phyloP scores from a whole-genome alignment of 2,888 invertebrate species.

The Meliscaeva auricollis region DNA sequence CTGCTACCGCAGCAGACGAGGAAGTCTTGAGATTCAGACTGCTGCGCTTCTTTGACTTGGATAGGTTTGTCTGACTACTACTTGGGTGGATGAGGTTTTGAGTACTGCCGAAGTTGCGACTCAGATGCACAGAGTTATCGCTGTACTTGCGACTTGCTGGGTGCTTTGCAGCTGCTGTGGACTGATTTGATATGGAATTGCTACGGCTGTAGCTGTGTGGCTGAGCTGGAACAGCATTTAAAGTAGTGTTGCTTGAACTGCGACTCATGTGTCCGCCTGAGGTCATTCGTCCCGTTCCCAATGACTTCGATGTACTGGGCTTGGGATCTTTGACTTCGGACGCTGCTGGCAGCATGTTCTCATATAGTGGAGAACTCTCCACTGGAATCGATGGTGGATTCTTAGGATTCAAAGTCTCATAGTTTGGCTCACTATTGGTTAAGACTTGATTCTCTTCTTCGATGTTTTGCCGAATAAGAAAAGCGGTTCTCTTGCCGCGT shows the following conservation, averaged over 20 bases:
- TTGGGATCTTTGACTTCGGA: constrained; percentile 69
- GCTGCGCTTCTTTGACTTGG: constrained; percentile 83
- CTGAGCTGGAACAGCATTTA: constrained; percentile 72
- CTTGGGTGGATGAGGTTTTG: constrained; percentile 82
- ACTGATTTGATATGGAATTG: constrained; percentile 80
- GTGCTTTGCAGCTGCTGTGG: constrained; percentile 77
- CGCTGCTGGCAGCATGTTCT: constrained; percentile 77
- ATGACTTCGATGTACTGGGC: constrained; percentile 76
- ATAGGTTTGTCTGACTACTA: constrained; percentile 81
- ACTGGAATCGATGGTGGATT: constrained; percentile 72
- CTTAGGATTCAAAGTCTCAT: constrained; percentile 83
- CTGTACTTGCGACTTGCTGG: constrained; percentile 79
- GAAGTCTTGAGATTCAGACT: constrained; percentile 82
- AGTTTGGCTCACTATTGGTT: constrained; percentile 82
- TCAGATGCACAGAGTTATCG: constrained; percentile 81
- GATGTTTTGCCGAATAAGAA: constrained; percentile 80
- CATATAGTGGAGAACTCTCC: constrained; percentile 78
- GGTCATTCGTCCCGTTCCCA: constrained; percentile 78
- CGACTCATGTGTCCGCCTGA: constrained; percentile 80
- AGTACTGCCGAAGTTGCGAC: constrained; percentile 83
- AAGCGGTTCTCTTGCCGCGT: constrained; percentile 81
- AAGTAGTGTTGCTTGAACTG: constrained; percentile 80
- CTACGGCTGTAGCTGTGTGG: constrained; percentile 81
- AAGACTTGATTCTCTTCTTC: constrained; percentile 82
- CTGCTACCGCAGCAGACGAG: constrained; percentile 67